Evolutionary conservation across 1,140 invertebrate species (phyloP).

Genomic region (Cotesia glomerata): DNA sequence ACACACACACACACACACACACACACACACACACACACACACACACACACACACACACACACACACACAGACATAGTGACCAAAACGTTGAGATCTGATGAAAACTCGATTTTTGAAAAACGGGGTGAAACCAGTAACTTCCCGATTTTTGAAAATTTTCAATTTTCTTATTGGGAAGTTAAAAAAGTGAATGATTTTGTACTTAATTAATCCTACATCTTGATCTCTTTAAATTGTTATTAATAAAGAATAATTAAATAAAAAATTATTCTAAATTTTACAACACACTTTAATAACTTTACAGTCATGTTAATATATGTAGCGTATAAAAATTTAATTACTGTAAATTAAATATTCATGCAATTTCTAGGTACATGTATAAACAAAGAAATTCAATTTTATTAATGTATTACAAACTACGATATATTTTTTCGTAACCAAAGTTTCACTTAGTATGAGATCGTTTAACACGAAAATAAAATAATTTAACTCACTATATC

Average conservation of each 20-base stretch:
- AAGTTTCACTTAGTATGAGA: conserved; percentile 50
- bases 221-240: not conserved
- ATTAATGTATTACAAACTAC: conserved; percentile 26
- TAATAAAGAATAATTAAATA: conserved; percentile 17
- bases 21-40: no score
- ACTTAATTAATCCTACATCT: no score
- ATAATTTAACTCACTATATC: not conserved
- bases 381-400: not conserved
- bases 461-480: conserved; percentile 23
- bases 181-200: no score
- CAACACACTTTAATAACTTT: conserved; percentile 40
- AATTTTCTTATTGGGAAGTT: no score
- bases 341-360: conserved; percentile 47
- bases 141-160: no score
- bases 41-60: no score
- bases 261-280: conserved; percentile 43
- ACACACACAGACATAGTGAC: no score
- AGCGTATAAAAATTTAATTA: conserved; percentile 48
- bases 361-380: conserved; percentile 16
- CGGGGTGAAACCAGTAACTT: no score
- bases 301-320: conserved; percentile 44
- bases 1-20: no score
- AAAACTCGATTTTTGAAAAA: no score
- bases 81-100: no score
- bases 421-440: conserved; percentile 62